Percentiles rank a stretch among this genome's conserved stretches.
Evolutionary conservation across 1,140 invertebrate genomes (phyloP).

Genomic region (Aporrectodea caliginosa): DNA sequence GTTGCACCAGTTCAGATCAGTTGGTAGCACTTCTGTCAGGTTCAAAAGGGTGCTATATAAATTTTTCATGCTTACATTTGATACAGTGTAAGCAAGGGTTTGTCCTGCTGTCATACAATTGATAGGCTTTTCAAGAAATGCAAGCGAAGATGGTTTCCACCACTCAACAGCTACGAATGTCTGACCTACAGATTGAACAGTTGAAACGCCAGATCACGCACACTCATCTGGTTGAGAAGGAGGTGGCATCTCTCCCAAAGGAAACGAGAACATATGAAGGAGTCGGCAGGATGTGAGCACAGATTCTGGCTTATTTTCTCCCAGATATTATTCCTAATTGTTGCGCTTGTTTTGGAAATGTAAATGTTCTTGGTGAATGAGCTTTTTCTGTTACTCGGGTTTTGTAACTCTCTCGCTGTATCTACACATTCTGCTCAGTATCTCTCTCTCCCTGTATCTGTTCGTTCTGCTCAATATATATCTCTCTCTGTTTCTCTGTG

Average conservation of each 20-base stretch:
- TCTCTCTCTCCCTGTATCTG: too few species aligned
- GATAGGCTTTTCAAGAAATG: slow-evolving; percentile 74
- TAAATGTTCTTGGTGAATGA: too few species aligned
- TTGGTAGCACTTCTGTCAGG: background rate
- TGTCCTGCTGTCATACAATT: background rate
- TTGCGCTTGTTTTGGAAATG: too few species aligned
- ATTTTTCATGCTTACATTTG: background rate
- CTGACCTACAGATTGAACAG: slow-evolving; percentile 73
- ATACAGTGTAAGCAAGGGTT: background rate
- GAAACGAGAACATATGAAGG: slow-evolving; percentile 71
- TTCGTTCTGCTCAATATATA: too few species aligned
- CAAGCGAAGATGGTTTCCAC: slow-evolving; percentile 79
- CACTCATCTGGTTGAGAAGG: slow-evolving; percentile 67
- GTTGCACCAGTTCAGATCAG: background rate
- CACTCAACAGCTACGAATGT: slow-evolving; percentile 71
- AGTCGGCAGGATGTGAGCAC: slow-evolving; percentile 69
- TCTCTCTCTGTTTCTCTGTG: too few species aligned
- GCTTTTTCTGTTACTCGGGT: too few species aligned
- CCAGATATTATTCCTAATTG: too few species aligned
- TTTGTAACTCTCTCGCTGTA: too few species aligned
- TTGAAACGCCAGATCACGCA: slow-evolving; percentile 67
- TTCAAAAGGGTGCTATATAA: background rate
- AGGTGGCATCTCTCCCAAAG: slow-evolving; percentile 61
- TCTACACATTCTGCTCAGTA: too few species aligned
- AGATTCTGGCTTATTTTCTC: too few species aligned